Percentiles rank a stretch among this genome's conserved stretches.
phyloP scores from a whole-genome alignment of 2,113 vertebrate genomes.

The Bubo bubo region DNA sequence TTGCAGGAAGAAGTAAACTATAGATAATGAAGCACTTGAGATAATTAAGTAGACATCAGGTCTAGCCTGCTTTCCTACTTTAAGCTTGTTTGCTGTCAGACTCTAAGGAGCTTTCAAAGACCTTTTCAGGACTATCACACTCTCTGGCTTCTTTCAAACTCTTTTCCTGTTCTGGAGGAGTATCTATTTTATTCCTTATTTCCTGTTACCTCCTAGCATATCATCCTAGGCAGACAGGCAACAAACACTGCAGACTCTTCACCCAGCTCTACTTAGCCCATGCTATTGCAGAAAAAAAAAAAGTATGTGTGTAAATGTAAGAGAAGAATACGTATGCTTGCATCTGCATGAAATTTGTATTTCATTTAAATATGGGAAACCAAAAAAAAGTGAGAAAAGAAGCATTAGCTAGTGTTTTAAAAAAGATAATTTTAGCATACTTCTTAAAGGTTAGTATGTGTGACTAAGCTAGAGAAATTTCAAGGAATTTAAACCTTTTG shows the following conservation, averaged over 20 bases:
- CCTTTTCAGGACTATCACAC: background rate
- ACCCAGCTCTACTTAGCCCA: background rate
- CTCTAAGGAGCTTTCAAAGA: background rate
- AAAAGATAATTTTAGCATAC: background rate
- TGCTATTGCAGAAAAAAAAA: background rate
- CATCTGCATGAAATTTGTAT: background rate
- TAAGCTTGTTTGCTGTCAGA: background rate
- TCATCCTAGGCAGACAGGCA: background rate
- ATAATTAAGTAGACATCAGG: background rate
- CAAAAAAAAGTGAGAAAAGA: background rate
- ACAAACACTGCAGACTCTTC: accelerated
- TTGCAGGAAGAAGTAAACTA: background rate
- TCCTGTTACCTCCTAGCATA: background rate
- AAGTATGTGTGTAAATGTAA: background rate
- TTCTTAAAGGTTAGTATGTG: background rate
- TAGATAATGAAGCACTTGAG: background rate
- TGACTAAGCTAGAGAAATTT: background rate
- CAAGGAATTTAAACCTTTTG: background rate
- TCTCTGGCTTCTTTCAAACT: background rate
- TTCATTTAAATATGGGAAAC: background rate
- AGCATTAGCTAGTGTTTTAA: background rate
- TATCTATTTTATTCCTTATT: background rate
- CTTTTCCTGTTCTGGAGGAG: background rate
- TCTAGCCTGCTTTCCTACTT: constrained; percentile 5
- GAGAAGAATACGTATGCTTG: background rate